Evolutionary conservation across 1,140 invertebrate species (phyloP).

Genomic region (Lithobius niger): DNA sequence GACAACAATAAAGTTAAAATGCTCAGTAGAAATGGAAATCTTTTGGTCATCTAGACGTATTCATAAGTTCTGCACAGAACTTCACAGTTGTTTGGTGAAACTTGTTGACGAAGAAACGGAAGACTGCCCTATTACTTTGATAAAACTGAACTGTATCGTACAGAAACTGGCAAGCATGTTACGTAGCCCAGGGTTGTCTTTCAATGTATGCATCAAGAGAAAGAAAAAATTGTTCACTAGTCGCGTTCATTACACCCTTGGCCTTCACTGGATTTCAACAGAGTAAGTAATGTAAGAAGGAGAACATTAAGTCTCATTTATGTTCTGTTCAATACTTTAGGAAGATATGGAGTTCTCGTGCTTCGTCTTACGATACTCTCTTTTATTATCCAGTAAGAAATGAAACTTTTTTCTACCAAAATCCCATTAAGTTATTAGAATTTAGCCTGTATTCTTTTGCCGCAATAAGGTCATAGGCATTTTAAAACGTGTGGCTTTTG

Average conservation of each 20-base stretch:
- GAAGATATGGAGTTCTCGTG: background rate
- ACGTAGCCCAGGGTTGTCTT: background rate
- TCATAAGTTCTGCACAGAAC: background rate
- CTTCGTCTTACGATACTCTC: background rate
- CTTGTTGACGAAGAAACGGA: too few relatives aligned
- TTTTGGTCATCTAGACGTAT: background rate
- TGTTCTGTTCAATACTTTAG: too few relatives aligned
- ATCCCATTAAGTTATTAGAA: too few relatives aligned
- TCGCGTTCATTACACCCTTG: background rate
- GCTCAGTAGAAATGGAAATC: background rate
- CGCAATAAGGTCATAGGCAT: background rate
- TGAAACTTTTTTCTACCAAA: too few relatives aligned
- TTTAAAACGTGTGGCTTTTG: background rate
- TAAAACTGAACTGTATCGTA: too few relatives aligned
- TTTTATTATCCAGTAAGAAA: background rate
- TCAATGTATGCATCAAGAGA: background rate
- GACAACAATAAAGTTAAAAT: background rate
- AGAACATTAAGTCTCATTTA: too few relatives aligned
- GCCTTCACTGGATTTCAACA: too few relatives aligned
- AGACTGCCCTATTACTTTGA: too few relatives aligned
- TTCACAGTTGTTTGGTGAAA: too few relatives aligned
- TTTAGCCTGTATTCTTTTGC: too few relatives aligned
- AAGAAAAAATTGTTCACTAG: background rate
- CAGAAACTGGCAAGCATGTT: background rate
- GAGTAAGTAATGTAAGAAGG: too few relatives aligned